Evolutionary conservation across 2,888 invertebrate genomes (phyloP), one percentile per base, ranked within the genome.

Genomic region (Hedychridium roseum): DNA sequence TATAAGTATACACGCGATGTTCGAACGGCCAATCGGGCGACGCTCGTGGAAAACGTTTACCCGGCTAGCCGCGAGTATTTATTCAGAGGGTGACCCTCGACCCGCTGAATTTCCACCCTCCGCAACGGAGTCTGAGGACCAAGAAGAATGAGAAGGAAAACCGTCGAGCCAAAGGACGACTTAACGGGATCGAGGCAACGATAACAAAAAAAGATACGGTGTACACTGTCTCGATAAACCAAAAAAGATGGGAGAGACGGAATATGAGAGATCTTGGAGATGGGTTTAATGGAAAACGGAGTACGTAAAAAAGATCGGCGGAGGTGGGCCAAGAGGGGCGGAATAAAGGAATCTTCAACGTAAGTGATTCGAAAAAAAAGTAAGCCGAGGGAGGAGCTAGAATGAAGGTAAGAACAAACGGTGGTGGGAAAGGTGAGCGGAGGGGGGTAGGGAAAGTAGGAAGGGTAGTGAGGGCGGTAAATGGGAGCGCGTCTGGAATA

Each of bases 401-500:
- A 15, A 7, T 2, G 14, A 14, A 15, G 9, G 21, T 7, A 20
- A 18, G 23, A 21, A 18, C 36, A 12, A 21, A 12, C 36, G 9
- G 12, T 32, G n/a, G n/a, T 32, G 15, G 17, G 16, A 14, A 15
- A 9, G 5, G 3, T 17, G 15, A 11, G 3, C 32, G 32, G 16
- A 15, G 7, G 17, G 28, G 18, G 17, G 2, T 14, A 23, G 38
- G n/a, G n/a, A n/a, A 34, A 12, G 15, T 32, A 12, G 18, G 14
- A 9, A 28, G 18, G 12, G 15, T 18, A n/a, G 12, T 23, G 9
- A 23, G 23, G 23, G 23, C 5, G 9, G 23, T 9, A 23, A 35
- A 30, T 11, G 23, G 21, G 15, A 12, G 40, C 43, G 44, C 49
- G 43, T 47, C 35, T 52, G 55, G 55, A 65, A 64, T 63, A 64